phyloP scores from a whole-genome alignment of 2,797 vertebrate genomes.

The Clamator glandarius region DNA sequence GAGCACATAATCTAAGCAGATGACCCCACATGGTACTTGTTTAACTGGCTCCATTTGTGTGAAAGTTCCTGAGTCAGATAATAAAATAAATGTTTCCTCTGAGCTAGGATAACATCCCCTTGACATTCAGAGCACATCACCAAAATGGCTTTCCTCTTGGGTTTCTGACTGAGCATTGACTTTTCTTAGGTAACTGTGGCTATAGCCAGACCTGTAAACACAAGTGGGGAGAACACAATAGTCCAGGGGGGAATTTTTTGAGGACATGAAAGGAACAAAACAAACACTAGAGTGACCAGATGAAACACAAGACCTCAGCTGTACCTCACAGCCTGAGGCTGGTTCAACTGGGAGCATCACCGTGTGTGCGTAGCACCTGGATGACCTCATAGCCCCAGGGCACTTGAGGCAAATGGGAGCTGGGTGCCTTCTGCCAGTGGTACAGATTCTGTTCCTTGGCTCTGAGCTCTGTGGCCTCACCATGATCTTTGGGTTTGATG shows the following conservation, averaged over 20 bases:
- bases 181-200: neutral
- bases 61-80: neutral
- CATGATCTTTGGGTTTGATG: neutral
- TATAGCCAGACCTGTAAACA: neutral
- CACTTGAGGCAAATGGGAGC: neutral
- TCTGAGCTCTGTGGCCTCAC: neutral
- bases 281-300: neutral
- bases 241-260: neutral
- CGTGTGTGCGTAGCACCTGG: accelerated
- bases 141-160: neutral
- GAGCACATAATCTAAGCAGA: constrained; percentile 36
- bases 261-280: neutral
- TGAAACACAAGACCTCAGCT: neutral
- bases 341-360: neutral
- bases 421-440: neutral
- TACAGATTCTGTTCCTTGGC: neutral
- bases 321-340: neutral
- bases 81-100: neutral
- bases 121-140: neutral
- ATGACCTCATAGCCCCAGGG: accelerated
- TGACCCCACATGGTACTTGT: neutral
- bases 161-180: neutral
- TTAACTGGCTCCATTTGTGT: neutral
- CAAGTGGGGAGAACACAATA: neutral
- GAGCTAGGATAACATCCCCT: neutral